Evolutionary conservation across 2,113 vertebrate genomes (phyloP), one percentile per base, ranked within the genome.

Genomic region (Oceanites oceanicus): DNA sequence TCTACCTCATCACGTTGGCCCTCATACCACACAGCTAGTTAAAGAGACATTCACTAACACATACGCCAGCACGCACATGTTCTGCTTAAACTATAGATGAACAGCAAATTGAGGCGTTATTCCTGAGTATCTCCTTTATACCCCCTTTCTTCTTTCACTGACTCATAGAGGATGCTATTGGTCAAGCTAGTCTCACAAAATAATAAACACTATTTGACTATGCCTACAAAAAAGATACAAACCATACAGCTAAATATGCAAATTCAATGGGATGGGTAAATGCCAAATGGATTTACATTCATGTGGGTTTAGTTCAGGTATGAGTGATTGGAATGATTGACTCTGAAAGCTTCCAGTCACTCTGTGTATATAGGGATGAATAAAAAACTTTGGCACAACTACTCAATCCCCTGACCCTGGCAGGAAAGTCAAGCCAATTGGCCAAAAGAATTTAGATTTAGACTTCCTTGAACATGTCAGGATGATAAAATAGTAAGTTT

Each of bases 271-370:
- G 62, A 77, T 91, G 83, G 88, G 79, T 49, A 81, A 84, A 85
- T 19, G 91, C 91, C 95, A 97, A 93, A 71, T 68, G 94, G 75
- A 75, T 86, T 95, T 85, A 86, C 70, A 92, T 84, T 95, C 94
- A 91, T 87, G 80, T 82, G 92, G 83, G 44, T 38, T 89, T 58
- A 53, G 63, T 38, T 92, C 89, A 82, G 91, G 61, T 94, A 89
- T 65, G 88, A 94, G 91, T 20, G 71, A 94, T 16, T 73, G 89
- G 84, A 96, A 90, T 91, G 91, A 90, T 5, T 73, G 59, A 76
- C 58, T 95, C 93, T 92, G 88, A 97, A 95, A 95, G 92, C 90
- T 86, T 27, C 84, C 81, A 96, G 96, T 96, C 90, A 94, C 84
- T 59, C 72, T 20, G 16, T 25, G 61, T 72, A 94, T 96, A 97